These are phyloP conservation scores for Pelobates cultripes DNA, from an alignment of 2,797 vertebrate genomes.

Conservation along the genomic window DNA sequence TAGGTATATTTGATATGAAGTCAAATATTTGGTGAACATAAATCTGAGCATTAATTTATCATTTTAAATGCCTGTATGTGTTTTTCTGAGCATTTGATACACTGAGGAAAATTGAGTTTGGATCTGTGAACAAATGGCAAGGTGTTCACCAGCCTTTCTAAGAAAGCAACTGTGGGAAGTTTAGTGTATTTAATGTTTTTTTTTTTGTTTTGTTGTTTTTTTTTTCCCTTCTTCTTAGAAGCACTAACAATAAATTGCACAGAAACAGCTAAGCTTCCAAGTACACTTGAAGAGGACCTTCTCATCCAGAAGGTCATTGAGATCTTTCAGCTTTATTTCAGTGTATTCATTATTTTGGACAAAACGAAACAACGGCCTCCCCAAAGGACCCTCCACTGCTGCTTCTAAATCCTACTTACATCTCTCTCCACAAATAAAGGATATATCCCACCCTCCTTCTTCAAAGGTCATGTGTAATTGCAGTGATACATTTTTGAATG, in stretches of 20 bases:
- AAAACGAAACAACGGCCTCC: constrained; percentile 25
- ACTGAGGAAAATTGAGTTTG: not conserved
- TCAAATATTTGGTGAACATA: no score
- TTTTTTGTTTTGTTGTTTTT: constrained; percentile 14
- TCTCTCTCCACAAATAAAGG: constrained; percentile 34
- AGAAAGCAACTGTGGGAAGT: not conserved
- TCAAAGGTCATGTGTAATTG: constrained; percentile 36
- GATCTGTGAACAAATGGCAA: constrained; percentile 3
- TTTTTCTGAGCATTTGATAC: no score
- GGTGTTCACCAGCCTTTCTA: not conserved
- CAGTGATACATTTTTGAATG: constrained; percentile 10
- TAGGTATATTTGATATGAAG: no score
- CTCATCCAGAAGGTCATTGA: constrained; percentile 43
- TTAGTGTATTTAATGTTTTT: not conserved
- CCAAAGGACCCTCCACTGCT: constrained; percentile 30
- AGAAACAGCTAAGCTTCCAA: constrained; percentile 24
- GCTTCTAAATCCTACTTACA: constrained; percentile 45
- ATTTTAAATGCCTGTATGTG: no score
- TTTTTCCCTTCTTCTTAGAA: constrained; percentile 37
- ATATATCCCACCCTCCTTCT: constrained; percentile 3
- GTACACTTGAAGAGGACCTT: constrained; percentile 40
- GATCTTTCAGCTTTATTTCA: constrained; percentile 50
- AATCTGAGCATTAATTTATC: no score
- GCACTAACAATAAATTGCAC: constrained; percentile 17
- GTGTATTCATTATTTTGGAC: constrained; percentile 39